phyloP scores from a whole-genome alignment of 2,888 invertebrate species.

The Cheilosia vulpina region DNA sequence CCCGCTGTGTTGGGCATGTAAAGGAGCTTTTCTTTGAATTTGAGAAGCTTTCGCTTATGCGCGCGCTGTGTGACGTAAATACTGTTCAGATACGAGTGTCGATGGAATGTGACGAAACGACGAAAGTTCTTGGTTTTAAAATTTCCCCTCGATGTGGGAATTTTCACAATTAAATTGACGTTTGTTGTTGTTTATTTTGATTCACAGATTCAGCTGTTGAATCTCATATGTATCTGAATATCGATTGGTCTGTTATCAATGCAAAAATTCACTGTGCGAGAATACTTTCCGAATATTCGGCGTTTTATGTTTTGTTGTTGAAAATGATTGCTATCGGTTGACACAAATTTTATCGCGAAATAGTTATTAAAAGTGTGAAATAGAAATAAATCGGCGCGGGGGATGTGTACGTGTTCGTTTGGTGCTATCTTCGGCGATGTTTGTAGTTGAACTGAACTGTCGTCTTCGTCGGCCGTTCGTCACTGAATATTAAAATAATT shows the following conservation, averaged over 20 bases:
- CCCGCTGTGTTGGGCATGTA: constrained; percentile 8
- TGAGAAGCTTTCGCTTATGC: constrained; percentile 60
- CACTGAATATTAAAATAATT: constrained; percentile 35
- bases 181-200: constrained; percentile 56
- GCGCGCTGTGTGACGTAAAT: constrained; percentile 51
- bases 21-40: constrained; percentile 51
- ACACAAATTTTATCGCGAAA: constrained; percentile 13
- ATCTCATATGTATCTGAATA: constrained; percentile 40
- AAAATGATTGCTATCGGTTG: not conserved
- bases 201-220: constrained; percentile 65
- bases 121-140: constrained; percentile 46
- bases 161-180: constrained; percentile 32
- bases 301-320: not conserved
- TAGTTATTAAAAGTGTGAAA: constrained; percentile 25
- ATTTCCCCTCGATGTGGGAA: constrained; percentile 46
- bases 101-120: constrained; percentile 38
- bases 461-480: not conserved
- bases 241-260: constrained; percentile 57
- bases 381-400: constrained; percentile 16
- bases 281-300: not conserved
- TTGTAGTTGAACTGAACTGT: constrained; percentile 54
- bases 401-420: not conserved
- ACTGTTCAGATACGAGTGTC: not conserved
- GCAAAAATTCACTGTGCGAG: constrained; percentile 14
- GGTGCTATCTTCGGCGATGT: constrained; percentile 49